Conservation (phyloP, 1,140 invertebrate genomes). For the Bombus balteatus region DNA sequence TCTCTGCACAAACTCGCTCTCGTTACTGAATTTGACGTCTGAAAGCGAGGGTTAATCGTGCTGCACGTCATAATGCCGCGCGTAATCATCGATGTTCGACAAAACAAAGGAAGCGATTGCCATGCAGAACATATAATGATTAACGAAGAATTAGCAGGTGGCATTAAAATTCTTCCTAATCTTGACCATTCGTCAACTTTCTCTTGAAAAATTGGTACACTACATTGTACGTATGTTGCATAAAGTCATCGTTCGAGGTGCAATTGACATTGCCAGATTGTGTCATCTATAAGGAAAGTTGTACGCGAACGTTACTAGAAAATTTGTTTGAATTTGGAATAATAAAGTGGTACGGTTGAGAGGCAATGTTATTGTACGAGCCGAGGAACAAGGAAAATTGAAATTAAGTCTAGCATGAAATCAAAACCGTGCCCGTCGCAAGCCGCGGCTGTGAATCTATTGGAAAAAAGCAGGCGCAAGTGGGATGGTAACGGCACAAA, state of each 20-base stretch:
- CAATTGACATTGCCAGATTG: neutral
- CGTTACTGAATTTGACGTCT: constrained; percentile 22
- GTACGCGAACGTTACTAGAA: too few species aligned
- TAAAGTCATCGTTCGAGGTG: neutral
- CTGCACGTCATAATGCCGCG: neutral
- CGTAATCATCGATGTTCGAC: neutral
- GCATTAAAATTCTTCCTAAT: neutral
- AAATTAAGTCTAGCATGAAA: constrained; percentile 9
- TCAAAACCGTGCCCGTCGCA: neutral
- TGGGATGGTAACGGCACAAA: neutral
- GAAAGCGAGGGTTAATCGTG: constrained; percentile 25
- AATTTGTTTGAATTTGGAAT: neutral
- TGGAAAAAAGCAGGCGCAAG: neutral
- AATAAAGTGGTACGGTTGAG: neutral
- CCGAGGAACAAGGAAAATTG: neutral
- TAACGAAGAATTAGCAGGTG: neutral
- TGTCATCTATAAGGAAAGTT: neutral
- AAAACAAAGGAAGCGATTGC: constrained; percentile 19
- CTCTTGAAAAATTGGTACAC: too few species aligned
- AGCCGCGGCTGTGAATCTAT: neutral
- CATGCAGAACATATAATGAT: neutral
- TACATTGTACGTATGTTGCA: neutral
- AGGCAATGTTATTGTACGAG: neutral
- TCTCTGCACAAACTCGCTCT: neutral
- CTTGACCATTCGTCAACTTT: too few species aligned